A percentile compares a stretch with the other conserved stretches of the same genome.
Conservation (phyloP, 1,140 invertebrate species). For the Cyphomyrmex costatus region DNA sequence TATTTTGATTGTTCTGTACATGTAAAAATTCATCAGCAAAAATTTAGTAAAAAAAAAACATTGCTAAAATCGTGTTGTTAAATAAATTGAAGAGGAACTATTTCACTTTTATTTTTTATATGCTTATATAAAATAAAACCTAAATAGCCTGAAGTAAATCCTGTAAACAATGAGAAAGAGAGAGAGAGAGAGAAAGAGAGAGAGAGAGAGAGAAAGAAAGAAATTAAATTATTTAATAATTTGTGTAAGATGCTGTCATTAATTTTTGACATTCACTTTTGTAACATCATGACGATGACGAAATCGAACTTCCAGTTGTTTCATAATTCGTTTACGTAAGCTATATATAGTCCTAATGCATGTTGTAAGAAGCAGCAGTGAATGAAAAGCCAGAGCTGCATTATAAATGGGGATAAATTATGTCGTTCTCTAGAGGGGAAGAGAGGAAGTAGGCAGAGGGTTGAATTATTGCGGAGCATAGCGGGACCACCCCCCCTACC, state of each 20-base stretch:
- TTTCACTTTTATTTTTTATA: not conserved
- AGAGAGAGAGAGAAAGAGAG: not conserved
- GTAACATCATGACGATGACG: slow-evolving; percentile 9
- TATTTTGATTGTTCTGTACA: too few relatives aligned
- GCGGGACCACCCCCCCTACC: slow-evolving; percentile 14
- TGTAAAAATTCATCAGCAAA: too few relatives aligned
- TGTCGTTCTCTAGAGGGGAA: slow-evolving; percentile 53
- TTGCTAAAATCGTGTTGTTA: not conserved
- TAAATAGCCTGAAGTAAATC: not conserved
- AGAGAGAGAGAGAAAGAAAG: not conserved
- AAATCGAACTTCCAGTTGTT: slow-evolving; percentile 41
- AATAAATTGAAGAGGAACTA: not conserved
- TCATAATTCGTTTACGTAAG: slow-evolving; percentile 49
- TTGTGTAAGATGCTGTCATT: slow-evolving; percentile 11
- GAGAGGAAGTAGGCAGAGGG: slow-evolving; percentile 9
- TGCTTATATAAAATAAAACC: not conserved
- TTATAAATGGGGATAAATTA: slow-evolving; percentile 81
- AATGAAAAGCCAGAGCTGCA: slow-evolving; percentile 75
- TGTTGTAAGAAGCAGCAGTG: slow-evolving; percentile 58
- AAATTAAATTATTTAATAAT: slow-evolving; percentile 29
- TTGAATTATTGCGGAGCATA: slow-evolving; percentile 58
- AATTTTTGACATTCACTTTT: slow-evolving; percentile 23
- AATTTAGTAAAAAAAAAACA: slow-evolving; percentile 12
- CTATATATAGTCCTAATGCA: slow-evolving; percentile 67
- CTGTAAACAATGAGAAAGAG: not conserved